Evolutionary conservation across 1,140 invertebrate species (phyloP).

Genomic region (Agrypnia vestita): DNA sequence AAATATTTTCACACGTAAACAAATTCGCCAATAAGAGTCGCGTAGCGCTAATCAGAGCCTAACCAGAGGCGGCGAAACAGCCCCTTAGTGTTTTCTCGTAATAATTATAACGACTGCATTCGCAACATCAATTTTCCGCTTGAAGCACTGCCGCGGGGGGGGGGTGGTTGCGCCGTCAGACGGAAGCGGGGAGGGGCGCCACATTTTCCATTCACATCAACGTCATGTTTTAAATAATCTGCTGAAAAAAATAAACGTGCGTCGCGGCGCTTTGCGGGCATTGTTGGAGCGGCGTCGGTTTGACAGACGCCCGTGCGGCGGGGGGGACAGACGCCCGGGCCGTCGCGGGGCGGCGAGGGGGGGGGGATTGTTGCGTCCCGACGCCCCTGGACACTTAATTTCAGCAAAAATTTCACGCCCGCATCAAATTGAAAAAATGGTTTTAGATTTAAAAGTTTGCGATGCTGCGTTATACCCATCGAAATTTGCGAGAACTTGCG

Average conservation of each 20-base stretch:
- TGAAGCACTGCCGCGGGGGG: neutral
- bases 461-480: too few species aligned
- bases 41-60: too few species aligned
- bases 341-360: neutral
- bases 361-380: neutral
- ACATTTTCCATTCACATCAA: slow-evolving; percentile 52
- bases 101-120: too few species aligned
- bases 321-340: neutral
- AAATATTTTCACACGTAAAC: too few species aligned
- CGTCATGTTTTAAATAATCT: slow-evolving; percentile 59
- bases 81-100: too few species aligned
- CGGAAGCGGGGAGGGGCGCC: slow-evolving; percentile 36
- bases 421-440: neutral
- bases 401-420: neutral
- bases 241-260: slow-evolving; percentile 50
- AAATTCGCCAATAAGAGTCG: too few species aligned
- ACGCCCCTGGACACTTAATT: neutral
- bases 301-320: slow-evolving; percentile 34
- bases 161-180: slow-evolving; percentile 25
- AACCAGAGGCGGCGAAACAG: too few species aligned
- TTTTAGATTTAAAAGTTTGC: slow-evolving; percentile 10
- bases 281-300: slow-evolving; percentile 40
- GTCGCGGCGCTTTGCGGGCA: slow-evolving; percentile 25
- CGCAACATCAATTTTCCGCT: neutral
- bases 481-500: too few species aligned